Conservation (phyloP, 2,113 vertebrate species). For the Gymnorhina tibicen region DNA sequence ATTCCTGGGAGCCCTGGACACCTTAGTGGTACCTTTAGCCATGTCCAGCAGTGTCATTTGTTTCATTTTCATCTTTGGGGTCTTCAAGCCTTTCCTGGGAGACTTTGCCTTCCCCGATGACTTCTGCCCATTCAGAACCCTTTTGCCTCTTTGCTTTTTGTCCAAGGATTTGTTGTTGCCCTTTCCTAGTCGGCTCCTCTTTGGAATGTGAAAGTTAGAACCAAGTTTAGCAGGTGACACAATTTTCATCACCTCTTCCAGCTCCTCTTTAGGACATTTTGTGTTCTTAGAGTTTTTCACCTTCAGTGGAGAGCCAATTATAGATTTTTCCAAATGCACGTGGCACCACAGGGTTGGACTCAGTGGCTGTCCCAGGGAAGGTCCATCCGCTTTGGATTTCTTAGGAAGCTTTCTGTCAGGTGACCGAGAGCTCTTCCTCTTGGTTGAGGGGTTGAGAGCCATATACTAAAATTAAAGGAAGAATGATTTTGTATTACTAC, state of each 20-base stretch:
- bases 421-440: conserved; percentile 85
- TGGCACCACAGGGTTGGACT: conserved; percentile 91
- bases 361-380: conserved; percentile 78
- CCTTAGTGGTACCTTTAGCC: conserved; percentile 83
- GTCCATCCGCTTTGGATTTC: conserved; percentile 79
- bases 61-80: conserved; percentile 90
- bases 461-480: conserved; percentile 83
- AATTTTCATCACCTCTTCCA: conserved; percentile 78
- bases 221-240: conserved; percentile 72
- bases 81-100: conserved; percentile 84
- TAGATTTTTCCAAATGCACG: conserved; percentile 85
- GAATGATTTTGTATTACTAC: background rate
- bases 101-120: conserved; percentile 70
- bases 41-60: conserved; percentile 94
- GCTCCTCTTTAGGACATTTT: conserved; percentile 80
- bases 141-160: conserved; percentile 76
- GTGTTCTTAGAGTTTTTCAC: conserved; percentile 87
- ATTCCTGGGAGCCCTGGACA: conserved; percentile 76
- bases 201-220: conserved; percentile 72
- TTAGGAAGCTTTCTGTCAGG: conserved; percentile 86
- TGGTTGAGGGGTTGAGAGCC: conserved; percentile 88
- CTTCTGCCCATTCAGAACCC: conserved; percentile 84
- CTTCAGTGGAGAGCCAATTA: conserved; percentile 87
- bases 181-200: conserved; percentile 69
- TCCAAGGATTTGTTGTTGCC: conserved; percentile 67